phyloP scores from a whole-genome alignment of 30 jellyfish, hydroid and myxozoan genomes.

The Clytia hemisphaerica region DNA sequence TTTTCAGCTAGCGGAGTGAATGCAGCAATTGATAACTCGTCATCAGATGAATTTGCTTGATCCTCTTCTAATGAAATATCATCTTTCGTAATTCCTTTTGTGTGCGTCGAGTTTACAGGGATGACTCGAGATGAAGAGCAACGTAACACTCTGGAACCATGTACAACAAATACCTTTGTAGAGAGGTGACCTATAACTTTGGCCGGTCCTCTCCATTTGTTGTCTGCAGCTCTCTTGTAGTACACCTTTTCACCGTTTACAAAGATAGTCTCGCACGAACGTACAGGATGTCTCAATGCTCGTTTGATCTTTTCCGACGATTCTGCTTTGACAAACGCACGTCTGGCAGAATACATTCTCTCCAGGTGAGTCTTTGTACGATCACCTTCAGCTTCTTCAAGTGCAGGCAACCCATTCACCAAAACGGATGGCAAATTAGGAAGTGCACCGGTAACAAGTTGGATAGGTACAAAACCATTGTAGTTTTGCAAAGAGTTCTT shows the following conservation, averaged over 20 bases:
- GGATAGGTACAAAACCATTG: not conserved
- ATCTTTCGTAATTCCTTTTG: not conserved
- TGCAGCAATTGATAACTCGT: conserved; percentile 1
- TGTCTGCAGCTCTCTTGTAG: conserved; percentile 1
- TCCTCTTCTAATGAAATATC: not conserved
- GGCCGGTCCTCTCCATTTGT: conserved; percentile 26
- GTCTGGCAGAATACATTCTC: conserved; percentile 20
- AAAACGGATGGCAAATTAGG: conserved; percentile 9
- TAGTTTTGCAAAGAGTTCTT: conserved; percentile 7
- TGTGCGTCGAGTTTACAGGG: not conserved
- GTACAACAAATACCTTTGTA: not conserved
- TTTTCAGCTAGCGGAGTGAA: not conserved
- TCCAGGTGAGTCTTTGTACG: conserved; percentile 5
- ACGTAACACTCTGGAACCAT: conserved; percentile 18
- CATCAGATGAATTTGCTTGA: conserved; percentile 3
- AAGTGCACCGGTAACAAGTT: conserved; percentile 13
- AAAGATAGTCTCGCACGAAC: conserved; percentile 2
- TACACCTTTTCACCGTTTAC: conserved; percentile 1
- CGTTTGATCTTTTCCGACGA: conserved; percentile 19
- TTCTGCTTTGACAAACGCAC: conserved; percentile 28
- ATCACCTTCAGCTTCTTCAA: conserved; percentile 16
- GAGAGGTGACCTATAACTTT: not conserved
- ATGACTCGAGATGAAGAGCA: not conserved
- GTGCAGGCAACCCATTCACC: conserved; percentile 23
- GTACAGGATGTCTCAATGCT: conserved; percentile 8